These are phyloP conservation scores for Malurus splendens DNA, from an alignment of 2,797 vertebrate species.

Conservation along the genomic window DNA sequence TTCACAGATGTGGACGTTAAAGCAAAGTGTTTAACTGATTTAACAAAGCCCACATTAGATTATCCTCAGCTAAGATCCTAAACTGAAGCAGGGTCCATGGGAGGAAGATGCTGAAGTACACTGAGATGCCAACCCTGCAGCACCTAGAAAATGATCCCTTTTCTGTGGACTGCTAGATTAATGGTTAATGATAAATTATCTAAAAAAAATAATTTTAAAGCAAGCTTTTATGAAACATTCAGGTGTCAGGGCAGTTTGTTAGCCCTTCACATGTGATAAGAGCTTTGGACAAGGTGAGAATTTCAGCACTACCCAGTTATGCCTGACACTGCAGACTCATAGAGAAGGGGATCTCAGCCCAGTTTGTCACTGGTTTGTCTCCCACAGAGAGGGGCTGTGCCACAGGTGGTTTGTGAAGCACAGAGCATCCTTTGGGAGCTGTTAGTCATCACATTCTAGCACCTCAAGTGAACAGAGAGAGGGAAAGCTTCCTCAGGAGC, in stretches of 20 bases:
- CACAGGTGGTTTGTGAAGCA: background rate
- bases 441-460: background rate
- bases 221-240: background rate
- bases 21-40: background rate
- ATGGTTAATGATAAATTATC: rapidly evolving
- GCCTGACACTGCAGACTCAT: background rate
- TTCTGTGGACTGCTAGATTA: background rate
- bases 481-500: background rate
- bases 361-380: background rate
- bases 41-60: background rate
- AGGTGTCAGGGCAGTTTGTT: background rate
- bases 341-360: background rate
- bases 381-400: background rate
- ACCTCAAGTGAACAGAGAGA: too few species aligned
- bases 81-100: background rate
- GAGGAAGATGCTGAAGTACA: background rate
- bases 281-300: background rate
- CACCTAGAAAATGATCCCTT: background rate
- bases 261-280: rapidly evolving
- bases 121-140: background rate
- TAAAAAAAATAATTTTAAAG: background rate
- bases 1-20: background rate
- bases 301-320: background rate
- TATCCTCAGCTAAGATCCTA: background rate
- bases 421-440: background rate